Evolutionary conservation across 2,113 vertebrate species (phyloP).

Genomic region (Smithornis capensis): DNA sequence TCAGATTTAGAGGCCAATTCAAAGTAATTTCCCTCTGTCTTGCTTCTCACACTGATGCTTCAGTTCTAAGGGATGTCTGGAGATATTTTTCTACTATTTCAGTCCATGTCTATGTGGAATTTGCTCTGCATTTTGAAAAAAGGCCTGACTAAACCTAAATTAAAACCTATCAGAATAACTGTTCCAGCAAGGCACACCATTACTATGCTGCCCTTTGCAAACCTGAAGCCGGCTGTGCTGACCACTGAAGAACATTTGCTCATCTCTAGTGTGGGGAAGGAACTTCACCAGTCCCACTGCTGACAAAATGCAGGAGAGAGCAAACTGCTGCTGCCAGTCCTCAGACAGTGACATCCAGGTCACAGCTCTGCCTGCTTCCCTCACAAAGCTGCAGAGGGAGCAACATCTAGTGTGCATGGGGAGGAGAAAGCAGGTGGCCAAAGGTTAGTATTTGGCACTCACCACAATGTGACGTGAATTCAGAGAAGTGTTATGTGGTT

Average conservation of each 20-base stretch:
- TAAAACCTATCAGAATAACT: not conserved
- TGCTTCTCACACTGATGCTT: not conserved
- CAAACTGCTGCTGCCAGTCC: not conserved
- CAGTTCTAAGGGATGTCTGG: not conserved
- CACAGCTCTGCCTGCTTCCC: not conserved
- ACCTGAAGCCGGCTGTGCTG: not conserved
- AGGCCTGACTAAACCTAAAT: not conserved
- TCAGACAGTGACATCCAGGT: not conserved
- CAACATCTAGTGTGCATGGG: fast-evolving
- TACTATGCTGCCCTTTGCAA: not conserved
- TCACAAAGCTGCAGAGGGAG: not conserved
- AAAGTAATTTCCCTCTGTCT: not conserved
- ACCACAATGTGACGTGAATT: fast-evolving
- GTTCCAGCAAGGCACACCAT: not conserved
- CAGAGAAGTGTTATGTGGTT: not conserved
- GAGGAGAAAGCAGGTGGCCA: not conserved
- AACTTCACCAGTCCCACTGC: not conserved
- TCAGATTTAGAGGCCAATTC: not conserved
- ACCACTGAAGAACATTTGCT: not conserved
- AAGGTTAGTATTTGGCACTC: not conserved
- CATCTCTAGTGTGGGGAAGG: not conserved
- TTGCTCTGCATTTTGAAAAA: not conserved
- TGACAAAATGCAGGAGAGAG: not conserved
- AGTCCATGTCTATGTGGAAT: not conserved
- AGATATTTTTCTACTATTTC: not conserved